Evolutionary conservation across 2,888 invertebrate genomes (phyloP).

Genomic region (Drosophila fungiperda): DNA sequence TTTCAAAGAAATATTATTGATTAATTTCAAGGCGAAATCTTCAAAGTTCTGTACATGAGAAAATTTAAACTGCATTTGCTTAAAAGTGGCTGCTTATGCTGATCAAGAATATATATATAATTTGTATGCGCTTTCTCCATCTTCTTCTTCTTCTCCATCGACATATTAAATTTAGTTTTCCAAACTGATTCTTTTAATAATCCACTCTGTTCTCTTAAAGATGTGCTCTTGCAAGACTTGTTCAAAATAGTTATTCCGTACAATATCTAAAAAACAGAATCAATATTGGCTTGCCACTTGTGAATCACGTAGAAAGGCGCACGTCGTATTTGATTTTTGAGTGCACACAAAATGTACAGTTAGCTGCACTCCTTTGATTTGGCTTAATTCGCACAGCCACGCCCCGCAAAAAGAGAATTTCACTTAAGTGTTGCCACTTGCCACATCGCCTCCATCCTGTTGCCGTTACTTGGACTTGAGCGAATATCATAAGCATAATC

Average conservation of each 20-base stretch:
- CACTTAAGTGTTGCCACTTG: constrained; percentile 34
- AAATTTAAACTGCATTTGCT: not conserved
- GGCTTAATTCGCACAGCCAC: constrained; percentile 16
- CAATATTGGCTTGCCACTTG: not conserved
- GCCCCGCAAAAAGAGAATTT: constrained; percentile 36
- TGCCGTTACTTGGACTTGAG: constrained; percentile 5
- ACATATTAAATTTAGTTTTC: not conserved
- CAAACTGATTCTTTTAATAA: not conserved
- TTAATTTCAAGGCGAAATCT: not conserved
- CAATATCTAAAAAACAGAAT: not conserved
- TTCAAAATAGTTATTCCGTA: not conserved
- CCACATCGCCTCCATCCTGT: not conserved
- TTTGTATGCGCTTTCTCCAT: not conserved
- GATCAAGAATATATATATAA: not conserved
- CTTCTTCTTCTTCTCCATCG: not conserved
- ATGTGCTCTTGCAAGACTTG: not conserved
- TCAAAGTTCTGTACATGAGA: not conserved
- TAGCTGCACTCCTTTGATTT: constrained; percentile 26
- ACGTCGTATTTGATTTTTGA: constrained; percentile 1
- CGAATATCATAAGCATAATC: constrained; percentile 44
- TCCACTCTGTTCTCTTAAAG: not conserved
- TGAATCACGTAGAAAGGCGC: constrained; percentile 27
- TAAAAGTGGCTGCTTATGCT: not conserved
- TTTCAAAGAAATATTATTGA: not conserved
- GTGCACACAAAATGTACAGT: constrained; percentile 10